Percentiles rank a stretch among this genome's conserved stretches.
Evolutionary conservation across 1,140 invertebrate genomes (phyloP).

Genomic region (Lerema accius): DNA sequence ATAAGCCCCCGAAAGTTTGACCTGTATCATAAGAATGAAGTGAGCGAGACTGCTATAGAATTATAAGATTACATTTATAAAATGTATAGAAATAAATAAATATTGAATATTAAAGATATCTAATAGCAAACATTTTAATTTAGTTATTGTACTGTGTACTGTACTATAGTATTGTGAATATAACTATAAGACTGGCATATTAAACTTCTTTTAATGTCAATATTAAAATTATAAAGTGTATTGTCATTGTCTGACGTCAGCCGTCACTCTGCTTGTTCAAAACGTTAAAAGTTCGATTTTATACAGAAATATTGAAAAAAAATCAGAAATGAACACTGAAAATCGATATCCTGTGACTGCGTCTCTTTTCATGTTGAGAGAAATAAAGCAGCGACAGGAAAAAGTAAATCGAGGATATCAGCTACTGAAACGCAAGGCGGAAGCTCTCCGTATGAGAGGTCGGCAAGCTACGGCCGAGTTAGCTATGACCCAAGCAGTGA

Average conservation of each 20-base stretch:
- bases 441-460: conserved; percentile 98
- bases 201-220: too few relatives aligned
- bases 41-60: conserved; percentile 65
- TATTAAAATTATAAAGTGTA: too few relatives aligned
- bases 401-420: conserved; percentile 99
- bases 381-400: conserved; percentile 93
- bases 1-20: neutral
- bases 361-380: conserved; percentile 70
- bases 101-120: conserved; percentile 22
- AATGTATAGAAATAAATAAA: conserved; percentile 64
- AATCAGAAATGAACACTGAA: conserved; percentile 60
- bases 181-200: too few relatives aligned
- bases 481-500: conserved; percentile 97
- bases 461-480: conserved; percentile 89
- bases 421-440: conserved; percentile 98
- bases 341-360: conserved; percentile 72
- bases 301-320: conserved; percentile 19
- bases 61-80: conserved; percentile 67
- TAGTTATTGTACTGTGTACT: too few relatives aligned
- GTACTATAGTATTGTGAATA: too few relatives aligned
- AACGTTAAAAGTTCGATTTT: neutral
- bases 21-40: conserved; percentile 9
- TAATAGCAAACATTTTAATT: conserved; percentile 13
- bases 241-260: too few relatives aligned
- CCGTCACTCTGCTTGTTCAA: neutral